Percentiles rank a stretch among this genome's conserved stretches.
Evolutionary conservation across 1,140 invertebrate genomes (phyloP).

Genomic region (Conopomorpha cramerella): DNA sequence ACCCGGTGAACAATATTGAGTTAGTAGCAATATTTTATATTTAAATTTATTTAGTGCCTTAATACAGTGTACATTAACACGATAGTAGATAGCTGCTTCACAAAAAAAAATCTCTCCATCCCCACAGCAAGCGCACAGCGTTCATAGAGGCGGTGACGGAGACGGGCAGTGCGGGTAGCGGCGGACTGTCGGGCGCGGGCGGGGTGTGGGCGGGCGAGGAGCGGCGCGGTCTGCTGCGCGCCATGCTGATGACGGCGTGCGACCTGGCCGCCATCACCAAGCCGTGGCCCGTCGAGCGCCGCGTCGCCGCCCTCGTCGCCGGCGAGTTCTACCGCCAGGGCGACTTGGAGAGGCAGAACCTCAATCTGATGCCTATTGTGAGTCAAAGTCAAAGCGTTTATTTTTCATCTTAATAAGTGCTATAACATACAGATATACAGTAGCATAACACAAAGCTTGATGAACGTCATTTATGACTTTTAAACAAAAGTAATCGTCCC

Average conservation of each 20-base stretch:
- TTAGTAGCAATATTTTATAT: too few species aligned
- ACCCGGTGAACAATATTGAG: too few species aligned
- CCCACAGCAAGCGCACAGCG: constrained; percentile 77
- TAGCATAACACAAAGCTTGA: too few species aligned
- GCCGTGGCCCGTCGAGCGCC: constrained; percentile 92
- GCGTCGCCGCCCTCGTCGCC: constrained; percentile 89
- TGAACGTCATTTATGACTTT: too few species aligned
- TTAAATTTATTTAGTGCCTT: too few species aligned
- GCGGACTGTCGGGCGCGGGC: too few species aligned
- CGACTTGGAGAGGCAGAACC: constrained; percentile 84
- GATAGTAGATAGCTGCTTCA: too few species aligned
- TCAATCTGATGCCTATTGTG: constrained; percentile 87
- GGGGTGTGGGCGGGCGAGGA: constrained; percentile 71
- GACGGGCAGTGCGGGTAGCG: constrained; percentile 50
- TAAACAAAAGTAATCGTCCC: too few species aligned
- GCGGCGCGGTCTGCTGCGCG: constrained; percentile 78
- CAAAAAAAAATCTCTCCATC: constrained; percentile 11
- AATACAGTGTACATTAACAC: too few species aligned
- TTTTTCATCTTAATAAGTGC: too few species aligned
- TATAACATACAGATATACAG: too few species aligned
- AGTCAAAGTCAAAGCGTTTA: too few species aligned
- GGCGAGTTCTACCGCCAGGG: constrained; percentile 97
- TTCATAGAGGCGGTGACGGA: constrained; percentile 77
- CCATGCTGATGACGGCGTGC: constrained; percentile 97
- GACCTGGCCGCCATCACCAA: constrained; percentile 95